Percentiles rank a stretch among this genome's conserved stretches.
phyloP scores from a whole-genome alignment of 1,140 invertebrate species.

The Diachasma alloeum region DNA sequence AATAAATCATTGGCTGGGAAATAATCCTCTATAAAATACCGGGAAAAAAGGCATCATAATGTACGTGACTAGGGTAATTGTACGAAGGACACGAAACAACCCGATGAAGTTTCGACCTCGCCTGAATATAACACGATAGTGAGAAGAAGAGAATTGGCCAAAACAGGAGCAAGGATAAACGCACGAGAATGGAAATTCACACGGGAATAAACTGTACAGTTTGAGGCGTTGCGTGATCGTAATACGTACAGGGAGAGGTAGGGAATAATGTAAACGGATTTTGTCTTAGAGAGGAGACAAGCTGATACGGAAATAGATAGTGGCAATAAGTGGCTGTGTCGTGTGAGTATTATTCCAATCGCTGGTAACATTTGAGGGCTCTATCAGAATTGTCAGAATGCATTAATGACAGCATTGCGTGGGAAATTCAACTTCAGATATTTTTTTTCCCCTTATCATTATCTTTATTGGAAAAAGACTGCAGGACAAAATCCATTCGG shows the following conservation, averaged over 20 bases:
- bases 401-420: background rate
- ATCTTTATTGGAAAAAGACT: too few species aligned
- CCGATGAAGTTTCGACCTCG: conserved; percentile 6
- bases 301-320: conserved; percentile 9
- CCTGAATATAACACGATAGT: background rate
- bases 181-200: background rate
- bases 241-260: background rate
- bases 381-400: background rate
- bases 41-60: background rate
- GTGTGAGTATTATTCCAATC: conserved; percentile 1
- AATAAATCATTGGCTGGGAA: background rate
- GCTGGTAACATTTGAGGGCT: background rate
- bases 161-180: conserved; percentile 6
- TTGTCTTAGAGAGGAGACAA: background rate
- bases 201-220: conserved; percentile 7
- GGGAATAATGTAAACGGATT: background rate
- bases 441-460: too few species aligned
- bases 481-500: too few species aligned
- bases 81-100: background rate
- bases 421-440: too few species aligned
- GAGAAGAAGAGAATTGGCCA: background rate
- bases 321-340: conserved; percentile 9
- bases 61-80: background rate
- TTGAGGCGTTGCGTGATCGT: background rate
- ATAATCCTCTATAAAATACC: background rate